These are phyloP conservation scores for Rhopilema esculentum DNA, from an alignment of 30 jellyfish, hydroid and myxozoan species.

Conservation along the genomic window DNA sequence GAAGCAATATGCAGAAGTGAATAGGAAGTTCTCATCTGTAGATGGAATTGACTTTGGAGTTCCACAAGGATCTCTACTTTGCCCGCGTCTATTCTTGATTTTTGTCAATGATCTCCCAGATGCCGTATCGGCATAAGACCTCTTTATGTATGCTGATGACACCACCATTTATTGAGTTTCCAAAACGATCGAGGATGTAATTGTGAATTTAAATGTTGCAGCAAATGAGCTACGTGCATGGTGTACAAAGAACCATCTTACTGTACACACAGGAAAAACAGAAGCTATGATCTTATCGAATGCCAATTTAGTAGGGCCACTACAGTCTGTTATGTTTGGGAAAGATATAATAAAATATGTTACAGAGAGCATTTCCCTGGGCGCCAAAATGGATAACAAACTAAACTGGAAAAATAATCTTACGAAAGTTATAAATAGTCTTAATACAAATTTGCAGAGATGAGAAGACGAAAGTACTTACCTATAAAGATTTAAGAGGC, in stretches of 20 bases:
- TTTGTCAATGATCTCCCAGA: slow-evolving; percentile 48
- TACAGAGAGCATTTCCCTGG: slow-evolving; percentile 43
- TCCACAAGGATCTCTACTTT: slow-evolving; percentile 51
- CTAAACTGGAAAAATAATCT: slow-evolving; percentile 14
- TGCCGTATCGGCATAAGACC: slow-evolving; percentile 23
- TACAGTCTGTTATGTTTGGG: slow-evolving; percentile 44
- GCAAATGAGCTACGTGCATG: slow-evolving; percentile 46
- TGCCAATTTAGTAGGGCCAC: slow-evolving; percentile 47
- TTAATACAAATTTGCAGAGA: background rate
- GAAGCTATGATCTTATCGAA: slow-evolving; percentile 29
- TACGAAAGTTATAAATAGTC: background rate
- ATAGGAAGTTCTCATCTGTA: slow-evolving; percentile 25
- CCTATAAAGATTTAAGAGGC: slow-evolving; percentile 33
- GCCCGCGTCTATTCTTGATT: slow-evolving; percentile 17
- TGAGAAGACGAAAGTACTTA: slow-evolving; percentile 34
- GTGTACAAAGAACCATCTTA: slow-evolving; percentile 33
- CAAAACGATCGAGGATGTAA: slow-evolving; percentile 11
- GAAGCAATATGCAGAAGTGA: slow-evolving; percentile 36
- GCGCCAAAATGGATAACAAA: background rate
- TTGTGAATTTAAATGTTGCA: slow-evolving; percentile 18
- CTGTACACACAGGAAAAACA: slow-evolving; percentile 19
- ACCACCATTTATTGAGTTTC: background rate
- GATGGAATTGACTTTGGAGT: slow-evolving; percentile 36
- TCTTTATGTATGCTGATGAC: slow-evolving; percentile 42
- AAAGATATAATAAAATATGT: background rate